Percentiles rank a stretch among this genome's conserved stretches.
Evolutionary conservation across 2,888 invertebrate genomes (phyloP).

Genomic region (Thecophora atra): DNA sequence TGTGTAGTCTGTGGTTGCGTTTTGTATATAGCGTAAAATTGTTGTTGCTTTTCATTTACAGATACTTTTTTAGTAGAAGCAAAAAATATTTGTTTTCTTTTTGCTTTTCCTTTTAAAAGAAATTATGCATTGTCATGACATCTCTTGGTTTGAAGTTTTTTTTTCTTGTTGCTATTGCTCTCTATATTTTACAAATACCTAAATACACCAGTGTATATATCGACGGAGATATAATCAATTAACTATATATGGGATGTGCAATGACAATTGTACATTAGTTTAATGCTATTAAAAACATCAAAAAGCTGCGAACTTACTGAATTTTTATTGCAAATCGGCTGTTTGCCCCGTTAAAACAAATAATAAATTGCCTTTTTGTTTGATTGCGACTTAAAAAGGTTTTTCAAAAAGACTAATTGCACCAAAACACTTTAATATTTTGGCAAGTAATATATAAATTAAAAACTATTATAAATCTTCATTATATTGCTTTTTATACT

Average conservation of each 20-base stretch:
- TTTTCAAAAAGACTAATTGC: too few relatives aligned
- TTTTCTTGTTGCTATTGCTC: neutral
- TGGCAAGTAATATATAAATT: too few relatives aligned
- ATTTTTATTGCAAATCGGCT: neutral
- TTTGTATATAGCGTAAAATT: neutral
- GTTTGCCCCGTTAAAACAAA: neutral
- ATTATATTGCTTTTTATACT: too few relatives aligned
- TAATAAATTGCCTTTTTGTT: neutral
- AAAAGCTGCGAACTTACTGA: slow-evolving; percentile 4
- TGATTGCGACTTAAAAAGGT: neutral
- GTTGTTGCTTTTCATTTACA: slow-evolving; percentile 2
- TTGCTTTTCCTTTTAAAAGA: neutral
- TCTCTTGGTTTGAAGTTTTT: neutral
- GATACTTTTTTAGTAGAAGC: neutral
- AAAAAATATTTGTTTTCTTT: neutral
- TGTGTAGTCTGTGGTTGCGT: neutral
- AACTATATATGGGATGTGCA: neutral
- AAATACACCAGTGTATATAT: neutral
- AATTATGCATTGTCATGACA: slow-evolving; percentile 26
- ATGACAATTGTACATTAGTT: neutral
- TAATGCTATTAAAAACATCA: slow-evolving; percentile 2
- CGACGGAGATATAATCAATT: neutral
- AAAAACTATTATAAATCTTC: too few relatives aligned
- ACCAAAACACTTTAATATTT: too few relatives aligned
- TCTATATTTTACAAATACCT: neutral